Evolutionary conservation across 2,888 invertebrate genomes (phyloP).

Genomic region (Agrochola macilenta): DNA sequence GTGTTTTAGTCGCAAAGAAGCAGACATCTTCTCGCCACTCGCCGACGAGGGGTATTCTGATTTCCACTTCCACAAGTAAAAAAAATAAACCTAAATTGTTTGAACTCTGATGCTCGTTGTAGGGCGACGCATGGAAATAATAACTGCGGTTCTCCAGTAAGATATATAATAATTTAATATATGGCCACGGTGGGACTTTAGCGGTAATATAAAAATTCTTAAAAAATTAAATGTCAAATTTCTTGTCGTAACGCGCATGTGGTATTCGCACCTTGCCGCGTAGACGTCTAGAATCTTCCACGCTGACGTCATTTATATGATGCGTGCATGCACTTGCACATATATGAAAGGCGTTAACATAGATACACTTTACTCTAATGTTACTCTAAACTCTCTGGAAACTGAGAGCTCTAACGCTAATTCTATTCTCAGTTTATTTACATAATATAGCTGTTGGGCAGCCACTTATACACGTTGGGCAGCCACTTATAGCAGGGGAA

Average conservation of each 20-base stretch:
- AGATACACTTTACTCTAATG: background rate
- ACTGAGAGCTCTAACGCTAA: too few species aligned
- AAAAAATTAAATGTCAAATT: background rate
- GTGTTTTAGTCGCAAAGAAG: background rate
- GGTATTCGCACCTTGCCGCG: too few species aligned
- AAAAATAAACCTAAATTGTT: background rate
- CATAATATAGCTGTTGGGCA: too few species aligned
- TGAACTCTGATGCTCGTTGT: background rate
- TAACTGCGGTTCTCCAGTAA: background rate
- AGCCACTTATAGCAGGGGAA: too few species aligned
- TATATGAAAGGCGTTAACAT: background rate
- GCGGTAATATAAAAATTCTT: background rate
- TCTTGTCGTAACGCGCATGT: too few species aligned
- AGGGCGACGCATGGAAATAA: background rate
- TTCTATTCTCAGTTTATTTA: background rate
- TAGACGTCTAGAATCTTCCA: too few species aligned
- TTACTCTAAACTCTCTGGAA: background rate
- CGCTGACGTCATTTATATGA: background rate
- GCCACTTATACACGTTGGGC: too few species aligned
- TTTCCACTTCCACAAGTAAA: background rate
- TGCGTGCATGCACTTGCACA: background rate
- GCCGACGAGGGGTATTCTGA: too few species aligned
- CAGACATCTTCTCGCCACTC: background rate
- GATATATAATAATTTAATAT: background rate
- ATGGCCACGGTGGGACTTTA: too few species aligned